phyloP scores from a whole-genome alignment of 2,113 vertebrate genomes.

The Hippocampus guttulatus region DNA sequence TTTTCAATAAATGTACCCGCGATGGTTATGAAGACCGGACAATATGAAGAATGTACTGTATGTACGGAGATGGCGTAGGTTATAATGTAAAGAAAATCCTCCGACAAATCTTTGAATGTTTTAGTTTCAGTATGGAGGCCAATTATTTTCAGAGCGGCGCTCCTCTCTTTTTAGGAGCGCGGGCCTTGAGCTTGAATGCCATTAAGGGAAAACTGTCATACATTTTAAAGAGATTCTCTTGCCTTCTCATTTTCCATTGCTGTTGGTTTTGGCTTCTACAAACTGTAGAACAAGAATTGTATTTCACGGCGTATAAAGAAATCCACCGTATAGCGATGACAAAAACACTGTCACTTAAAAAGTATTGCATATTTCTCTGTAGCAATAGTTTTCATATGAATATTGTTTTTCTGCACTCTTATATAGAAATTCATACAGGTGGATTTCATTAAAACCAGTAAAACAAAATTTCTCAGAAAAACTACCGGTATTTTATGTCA shows the following conservation, averaged over 20 bases:
- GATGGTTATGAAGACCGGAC: neutral
- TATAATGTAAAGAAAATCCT: neutral
- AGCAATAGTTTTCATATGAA: too few relatives aligned
- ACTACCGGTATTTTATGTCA: neutral
- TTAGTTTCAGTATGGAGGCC: conserved; percentile 46
- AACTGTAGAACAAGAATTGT: neutral
- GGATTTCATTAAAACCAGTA: neutral
- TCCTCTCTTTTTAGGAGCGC: conserved; percentile 29
- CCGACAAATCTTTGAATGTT: conserved; percentile 22
- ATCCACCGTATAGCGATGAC: neutral
- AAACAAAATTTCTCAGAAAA: too few relatives aligned
- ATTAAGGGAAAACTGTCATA: conserved; percentile 36
- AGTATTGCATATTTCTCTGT: neutral
- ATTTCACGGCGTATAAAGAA: neutral
- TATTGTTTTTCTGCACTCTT: neutral
- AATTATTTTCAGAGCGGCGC: conserved; percentile 54
- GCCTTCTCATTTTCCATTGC: neutral
- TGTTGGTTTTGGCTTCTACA: neutral
- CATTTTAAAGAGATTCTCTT: conserved; percentile 14
- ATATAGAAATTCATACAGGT: neutral
- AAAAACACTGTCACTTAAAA: neutral
- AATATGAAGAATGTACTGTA: neutral
- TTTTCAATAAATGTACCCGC: neutral
- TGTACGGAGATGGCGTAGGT: neutral
- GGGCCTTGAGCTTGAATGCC: conserved; percentile 43